phyloP scores from a whole-genome alignment of 2,113 vertebrate species.

The Myiagra hebetior region DNA sequence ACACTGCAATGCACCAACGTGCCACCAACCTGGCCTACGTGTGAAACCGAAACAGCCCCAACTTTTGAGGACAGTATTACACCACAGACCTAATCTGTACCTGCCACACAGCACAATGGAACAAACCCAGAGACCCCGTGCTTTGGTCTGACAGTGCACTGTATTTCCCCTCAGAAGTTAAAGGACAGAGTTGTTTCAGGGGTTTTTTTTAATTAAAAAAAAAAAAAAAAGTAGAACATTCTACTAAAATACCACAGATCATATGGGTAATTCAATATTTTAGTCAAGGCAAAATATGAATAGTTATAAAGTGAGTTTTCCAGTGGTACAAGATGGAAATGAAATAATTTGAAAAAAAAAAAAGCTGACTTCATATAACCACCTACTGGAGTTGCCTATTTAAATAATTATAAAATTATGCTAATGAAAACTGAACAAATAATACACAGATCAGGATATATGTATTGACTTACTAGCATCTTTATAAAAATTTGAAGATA shows the following conservation, averaged over 20 bases:
- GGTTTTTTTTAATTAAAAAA: background rate
- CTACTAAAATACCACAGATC: slow-evolving; percentile 34
- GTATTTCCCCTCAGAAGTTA: slow-evolving; percentile 3
- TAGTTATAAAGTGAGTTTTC: background rate
- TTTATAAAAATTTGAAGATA: slow-evolving; percentile 86
- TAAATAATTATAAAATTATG: slow-evolving; percentile 44
- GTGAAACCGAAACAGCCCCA: background rate
- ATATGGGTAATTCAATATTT: slow-evolving; percentile 15
- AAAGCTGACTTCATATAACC: slow-evolving; percentile 69
- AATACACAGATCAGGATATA: slow-evolving; percentile 80
- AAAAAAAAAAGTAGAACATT: background rate
- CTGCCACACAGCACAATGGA: background rate
- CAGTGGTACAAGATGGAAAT: slow-evolving; percentile 59
- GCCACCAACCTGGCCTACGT: background rate
- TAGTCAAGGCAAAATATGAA: background rate
- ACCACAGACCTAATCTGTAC: background rate
- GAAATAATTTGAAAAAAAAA: background rate
- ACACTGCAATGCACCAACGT: background rate
- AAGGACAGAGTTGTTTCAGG: background rate
- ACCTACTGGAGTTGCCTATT: background rate
- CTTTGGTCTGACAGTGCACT: background rate
- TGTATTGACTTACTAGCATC: slow-evolving; percentile 81
- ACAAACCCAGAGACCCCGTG: background rate
- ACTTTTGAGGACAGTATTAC: slow-evolving; percentile 4
- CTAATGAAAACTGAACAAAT: slow-evolving; percentile 74